Conservation (phyloP, 2,797 vertebrate species). For the Liasis olivaceus region DNA sequence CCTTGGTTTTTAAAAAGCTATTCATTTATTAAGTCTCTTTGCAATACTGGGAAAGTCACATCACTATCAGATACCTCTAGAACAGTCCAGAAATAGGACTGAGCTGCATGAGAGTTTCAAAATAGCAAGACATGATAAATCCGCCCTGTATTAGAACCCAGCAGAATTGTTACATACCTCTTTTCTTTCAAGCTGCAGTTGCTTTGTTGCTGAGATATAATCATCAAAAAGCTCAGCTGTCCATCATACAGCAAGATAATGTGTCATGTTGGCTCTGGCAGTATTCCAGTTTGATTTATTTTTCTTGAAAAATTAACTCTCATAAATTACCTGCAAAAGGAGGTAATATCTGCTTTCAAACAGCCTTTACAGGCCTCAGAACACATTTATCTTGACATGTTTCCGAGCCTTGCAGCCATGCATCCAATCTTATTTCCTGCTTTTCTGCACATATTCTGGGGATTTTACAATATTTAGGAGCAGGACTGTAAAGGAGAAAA, state of each 20-base stretch:
- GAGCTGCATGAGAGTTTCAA: not conserved
- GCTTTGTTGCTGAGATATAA: conserved; percentile 12
- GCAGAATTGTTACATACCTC: not conserved
- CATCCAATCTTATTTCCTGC: not conserved
- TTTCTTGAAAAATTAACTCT: conserved; percentile 14
- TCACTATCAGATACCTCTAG: not conserved
- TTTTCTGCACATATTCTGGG: not conserved
- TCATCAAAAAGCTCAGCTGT: not conserved
- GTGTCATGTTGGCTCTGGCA: not conserved
- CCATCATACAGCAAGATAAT: not conserved
- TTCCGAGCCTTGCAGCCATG: not conserved
- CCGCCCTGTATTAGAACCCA: not conserved
- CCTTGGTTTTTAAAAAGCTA: not conserved
- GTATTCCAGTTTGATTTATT: not conserved
- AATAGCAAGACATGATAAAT: not conserved
- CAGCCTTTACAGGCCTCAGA: not conserved
- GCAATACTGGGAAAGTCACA: not conserved
- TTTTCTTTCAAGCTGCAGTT: not conserved
- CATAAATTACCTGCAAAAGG: not conserved
- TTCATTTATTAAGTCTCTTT: not conserved
- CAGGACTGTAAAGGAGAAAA: not conserved
- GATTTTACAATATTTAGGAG: not conserved
- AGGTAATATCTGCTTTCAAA: not conserved
- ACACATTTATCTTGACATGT: not conserved
- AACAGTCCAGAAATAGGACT: not conserved